Evolutionary conservation across 2,113 vertebrate species (phyloP).

Genomic region (Murina feae): DNA sequence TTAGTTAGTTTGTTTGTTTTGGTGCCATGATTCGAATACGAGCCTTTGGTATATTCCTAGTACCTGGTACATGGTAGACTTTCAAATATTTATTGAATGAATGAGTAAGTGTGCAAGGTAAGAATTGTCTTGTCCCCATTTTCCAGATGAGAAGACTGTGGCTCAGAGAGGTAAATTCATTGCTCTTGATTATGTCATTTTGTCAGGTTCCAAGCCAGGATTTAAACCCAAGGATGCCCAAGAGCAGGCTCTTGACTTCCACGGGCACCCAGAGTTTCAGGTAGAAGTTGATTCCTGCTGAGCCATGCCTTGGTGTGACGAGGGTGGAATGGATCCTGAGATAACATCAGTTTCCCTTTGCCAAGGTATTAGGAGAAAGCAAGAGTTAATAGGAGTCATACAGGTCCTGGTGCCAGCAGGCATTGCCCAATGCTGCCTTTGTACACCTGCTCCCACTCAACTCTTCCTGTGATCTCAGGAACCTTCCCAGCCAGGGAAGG

Average conservation of each 20-base stretch:
- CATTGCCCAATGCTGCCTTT: neutral
- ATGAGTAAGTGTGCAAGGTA: neutral
- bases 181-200: neutral
- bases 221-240: neutral
- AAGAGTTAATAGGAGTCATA: neutral
- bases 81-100: neutral
- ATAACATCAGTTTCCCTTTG: neutral
- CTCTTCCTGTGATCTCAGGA: neutral
- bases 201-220: neutral
- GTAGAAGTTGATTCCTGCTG: neutral
- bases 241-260: neutral
- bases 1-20: too few species aligned
- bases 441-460: neutral
- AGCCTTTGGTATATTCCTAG: neutral
- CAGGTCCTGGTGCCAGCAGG: neutral
- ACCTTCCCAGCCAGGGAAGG: neutral
- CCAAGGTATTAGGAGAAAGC: neutral
- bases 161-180: neutral
- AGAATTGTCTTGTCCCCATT: neutral
- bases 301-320: neutral
- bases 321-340: neutral
- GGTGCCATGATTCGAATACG: too few species aligned
- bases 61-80: neutral
- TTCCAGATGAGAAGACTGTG: neutral
- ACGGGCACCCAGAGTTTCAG: neutral